Base-by-base conservation (phyloP, 2,113 vertebrate genomes). In the Aythya baeri region DNA sequence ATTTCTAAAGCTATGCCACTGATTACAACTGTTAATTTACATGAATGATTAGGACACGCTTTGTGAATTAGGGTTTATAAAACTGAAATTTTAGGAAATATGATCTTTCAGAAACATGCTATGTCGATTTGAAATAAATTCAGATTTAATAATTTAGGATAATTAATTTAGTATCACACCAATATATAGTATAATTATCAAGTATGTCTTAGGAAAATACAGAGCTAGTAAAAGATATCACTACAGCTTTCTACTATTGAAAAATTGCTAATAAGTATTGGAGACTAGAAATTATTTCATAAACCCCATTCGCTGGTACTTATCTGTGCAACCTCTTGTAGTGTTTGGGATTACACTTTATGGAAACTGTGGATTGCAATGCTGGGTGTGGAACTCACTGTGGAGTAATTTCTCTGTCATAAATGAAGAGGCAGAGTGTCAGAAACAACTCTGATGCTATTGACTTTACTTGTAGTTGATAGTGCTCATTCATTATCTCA, bases 21-120 rank as follows among this genome's bases (percentile, higher is more conserved):
- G 41, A 83, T 94, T 86, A 38, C 41, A 88, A 71, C 52, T 71
- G 46, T 55, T 78, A n/a, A 90, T 93, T 94, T 95, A 32, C 59
- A 86, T 80, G 44, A 83, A 36, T 93, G 17, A 93, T 87, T 96
- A 87, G 75, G 55, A 32, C 15, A 67, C 6, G 11, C 11, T 85
- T 80, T 88, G 55, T 67, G 63, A 88, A 75, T 83, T 63, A 57
- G 12, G 9, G 11, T 16, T 57, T 70, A 36, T 50, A 59, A 62
- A 55, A 55, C 31, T 75, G 85, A 79, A 87, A 70, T 66, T 66
- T 8, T 22, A 73, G 18, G 7, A 70, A 76, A 9, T 10, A 14
- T 36, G 38, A 68, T 50, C 11, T 61, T 88, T 81, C 70, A 88
- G 49, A 70, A 86, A 43, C 52, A n/a, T 15, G 31, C 14, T 66